These are phyloP conservation scores for Thunnus maccoyii DNA, from an alignment of 2,113 vertebrate species.

Conservation along the genomic window DNA sequence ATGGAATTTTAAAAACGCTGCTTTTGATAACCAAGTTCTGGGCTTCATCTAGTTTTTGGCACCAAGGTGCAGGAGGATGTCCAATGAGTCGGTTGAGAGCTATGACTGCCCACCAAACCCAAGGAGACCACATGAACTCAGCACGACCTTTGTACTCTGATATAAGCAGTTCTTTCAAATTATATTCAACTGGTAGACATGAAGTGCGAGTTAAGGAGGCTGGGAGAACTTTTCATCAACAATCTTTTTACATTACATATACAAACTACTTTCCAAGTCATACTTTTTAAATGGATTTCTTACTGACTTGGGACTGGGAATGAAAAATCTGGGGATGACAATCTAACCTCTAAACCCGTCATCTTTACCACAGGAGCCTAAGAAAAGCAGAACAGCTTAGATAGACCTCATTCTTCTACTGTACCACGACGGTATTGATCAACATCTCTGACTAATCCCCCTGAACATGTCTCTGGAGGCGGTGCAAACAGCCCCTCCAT, in stretches of 20 bases:
- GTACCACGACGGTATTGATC: slow-evolving; percentile 30
- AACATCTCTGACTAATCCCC: slow-evolving; percentile 30
- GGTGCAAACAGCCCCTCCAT: slow-evolving; percentile 20
- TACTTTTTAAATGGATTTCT: not conserved
- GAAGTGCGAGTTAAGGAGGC: not conserved
- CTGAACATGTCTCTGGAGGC: slow-evolving; percentile 19
- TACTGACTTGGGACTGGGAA: not conserved
- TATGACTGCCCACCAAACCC: not conserved
- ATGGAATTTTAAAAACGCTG: slow-evolving; percentile 45
- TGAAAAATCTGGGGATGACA: not conserved
- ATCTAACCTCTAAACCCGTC: not conserved
- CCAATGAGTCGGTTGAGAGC: not conserved
- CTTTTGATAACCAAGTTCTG: slow-evolving; percentile 33
- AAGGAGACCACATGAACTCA: slow-evolving; percentile 2
- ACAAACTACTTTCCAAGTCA: not conserved
- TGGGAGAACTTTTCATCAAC: not conserved
- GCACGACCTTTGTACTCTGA: not conserved
- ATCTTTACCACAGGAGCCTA: not conserved
- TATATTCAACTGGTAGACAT: not conserved
- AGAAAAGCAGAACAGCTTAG: not conserved
- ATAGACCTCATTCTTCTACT: not conserved
- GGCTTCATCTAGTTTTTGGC: slow-evolving; percentile 38
- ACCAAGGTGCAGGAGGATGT: slow-evolving; percentile 10
- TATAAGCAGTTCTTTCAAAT: not conserved
- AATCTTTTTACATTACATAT: too few species aligned